Base-by-base conservation (phyloP, 2,113 vertebrate species). In the Chaetura pelagica region DNA sequence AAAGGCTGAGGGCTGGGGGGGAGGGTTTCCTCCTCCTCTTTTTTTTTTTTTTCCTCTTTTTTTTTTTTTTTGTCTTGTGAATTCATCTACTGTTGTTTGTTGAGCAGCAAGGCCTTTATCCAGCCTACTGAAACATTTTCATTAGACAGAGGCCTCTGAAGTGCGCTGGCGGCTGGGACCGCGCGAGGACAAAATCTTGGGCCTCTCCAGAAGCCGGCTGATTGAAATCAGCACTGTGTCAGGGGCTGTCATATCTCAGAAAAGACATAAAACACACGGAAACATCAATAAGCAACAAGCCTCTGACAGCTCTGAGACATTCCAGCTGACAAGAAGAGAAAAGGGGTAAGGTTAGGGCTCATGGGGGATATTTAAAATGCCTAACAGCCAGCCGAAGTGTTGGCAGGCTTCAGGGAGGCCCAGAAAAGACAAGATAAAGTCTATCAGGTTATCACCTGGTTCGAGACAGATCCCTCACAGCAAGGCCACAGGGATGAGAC, bases 261-360 rank as follows among this genome's bases (percentile, higher is more conserved):
- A 97, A 98, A 99, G 99, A 99, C 99, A 99, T 99, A 99, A 99
- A 99, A 99, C 99, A 99, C 99, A 98, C 98, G 98, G 98, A 98
- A 99, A 99, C 99, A 99, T 99, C 99, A 99, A 99, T 99, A 99
- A 99, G 99, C 99, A 99, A 99, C 99, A 99, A 99, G 99, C 99
- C 98, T 97, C 98, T 99, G 99, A 99, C 99, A 99, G 99, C 99
- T 99, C 98, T 95, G 98, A 98, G 98, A 98, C 98, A 98, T 98
- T 97, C 97, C 97, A 98, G 98, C 97, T 98, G 98, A 98, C 98
- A 98, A 98, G 98, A 98, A 98, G 98, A 98, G 99, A 98, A 98
- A 98, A 98, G 97, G 98, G 98, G 98, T 98, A 99, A 99, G 99
- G 99, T 99, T 98, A 99, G 97, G 99, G 98, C 99, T 99, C 99